Conservation (phyloP, 2,888 invertebrate species). For the Iselma pallidipennis region DNA sequence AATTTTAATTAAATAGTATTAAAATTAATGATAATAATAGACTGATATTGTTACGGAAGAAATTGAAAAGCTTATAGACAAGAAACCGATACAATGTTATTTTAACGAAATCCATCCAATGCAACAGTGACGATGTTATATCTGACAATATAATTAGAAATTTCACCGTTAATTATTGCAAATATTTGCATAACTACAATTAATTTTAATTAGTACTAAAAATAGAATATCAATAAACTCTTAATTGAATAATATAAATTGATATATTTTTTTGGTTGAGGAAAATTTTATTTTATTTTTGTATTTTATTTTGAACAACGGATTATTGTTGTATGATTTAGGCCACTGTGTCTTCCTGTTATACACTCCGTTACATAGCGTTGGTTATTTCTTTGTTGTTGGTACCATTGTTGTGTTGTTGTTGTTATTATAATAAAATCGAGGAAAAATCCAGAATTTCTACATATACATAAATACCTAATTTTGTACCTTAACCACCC, state of each 20-base stretch:
- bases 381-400: not conserved
- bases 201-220: not conserved
- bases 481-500: too few species aligned
- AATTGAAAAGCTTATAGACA: not conserved
- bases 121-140: not conserved
- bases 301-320: too few species aligned
- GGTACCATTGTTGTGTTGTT: not conserved
- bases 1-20: not conserved
- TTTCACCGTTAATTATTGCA: not conserved
- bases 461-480: too few species aligned
- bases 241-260: too few species aligned
- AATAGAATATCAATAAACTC: not conserved
- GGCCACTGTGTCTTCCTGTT: slow-evolving; percentile 7
- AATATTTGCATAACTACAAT: not conserved
- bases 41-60: not conserved
- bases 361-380: not conserved
- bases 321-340: not conserved
- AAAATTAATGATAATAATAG: not conserved
- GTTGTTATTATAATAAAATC: not conserved
- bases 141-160: not conserved
- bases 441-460: too few species aligned
- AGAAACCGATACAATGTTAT: not conserved
- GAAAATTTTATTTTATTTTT: too few species aligned
- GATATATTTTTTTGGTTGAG: too few species aligned
- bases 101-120: not conserved